A percentile compares a stretch with the other conserved stretches of the same genome.
Conservation (phyloP, 2,113 vertebrate genomes). For the Gnathonemus echidnorhynchus region DNA sequence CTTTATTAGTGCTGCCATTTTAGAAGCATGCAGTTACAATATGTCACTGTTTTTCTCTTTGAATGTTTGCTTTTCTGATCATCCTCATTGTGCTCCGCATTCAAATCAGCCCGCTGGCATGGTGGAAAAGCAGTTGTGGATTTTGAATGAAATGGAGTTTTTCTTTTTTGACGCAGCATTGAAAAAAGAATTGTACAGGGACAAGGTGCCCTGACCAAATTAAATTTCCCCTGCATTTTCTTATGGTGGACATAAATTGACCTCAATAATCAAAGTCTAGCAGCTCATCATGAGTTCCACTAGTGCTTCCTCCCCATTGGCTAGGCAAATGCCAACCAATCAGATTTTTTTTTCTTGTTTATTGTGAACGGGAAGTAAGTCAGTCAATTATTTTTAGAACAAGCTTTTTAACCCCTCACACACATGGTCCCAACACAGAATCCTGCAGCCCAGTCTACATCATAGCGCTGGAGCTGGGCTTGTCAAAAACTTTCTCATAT, state of each 20-base stretch:
- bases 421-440: background rate
- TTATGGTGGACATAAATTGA: background rate
- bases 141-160: background rate
- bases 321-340: background rate
- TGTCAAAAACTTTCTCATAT: background rate
- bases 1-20: background rate
- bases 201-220: background rate
- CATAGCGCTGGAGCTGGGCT: background rate
- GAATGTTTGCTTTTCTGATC: conserved; percentile 1
- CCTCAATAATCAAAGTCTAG: background rate
- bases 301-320: background rate
- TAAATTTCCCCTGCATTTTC: background rate
- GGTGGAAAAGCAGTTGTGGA: background rate
- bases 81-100: background rate
- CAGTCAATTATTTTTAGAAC: background rate
- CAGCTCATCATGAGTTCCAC: background rate
- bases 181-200: background rate
- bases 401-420: background rate
- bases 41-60: background rate
- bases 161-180: background rate
- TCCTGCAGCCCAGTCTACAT: background rate
- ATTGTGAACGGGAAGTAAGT: background rate
- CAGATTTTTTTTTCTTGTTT: background rate
- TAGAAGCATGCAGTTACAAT: conserved; percentile 1
- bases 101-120: background rate